Evolutionary conservation across 2,797 vertebrate species (phyloP).

Genomic region (Sebastes wilsoni): DNA sequence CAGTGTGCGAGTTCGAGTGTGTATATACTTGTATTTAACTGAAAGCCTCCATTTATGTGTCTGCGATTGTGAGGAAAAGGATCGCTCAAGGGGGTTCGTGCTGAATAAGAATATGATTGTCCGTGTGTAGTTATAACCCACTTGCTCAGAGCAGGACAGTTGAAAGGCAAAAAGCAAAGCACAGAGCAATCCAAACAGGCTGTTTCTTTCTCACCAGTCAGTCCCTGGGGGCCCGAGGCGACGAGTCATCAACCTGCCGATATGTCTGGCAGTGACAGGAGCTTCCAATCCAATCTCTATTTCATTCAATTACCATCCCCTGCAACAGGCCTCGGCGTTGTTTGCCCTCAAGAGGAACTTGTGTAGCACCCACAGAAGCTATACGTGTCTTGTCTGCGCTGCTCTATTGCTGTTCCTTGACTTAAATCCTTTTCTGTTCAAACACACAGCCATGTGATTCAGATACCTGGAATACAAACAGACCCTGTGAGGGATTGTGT

Average conservation of each 20-base stretch:
- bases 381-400: constrained; percentile 25
- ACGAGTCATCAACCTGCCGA: constrained; percentile 70
- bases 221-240: constrained; percentile 47
- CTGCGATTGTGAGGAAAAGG: constrained; percentile 7
- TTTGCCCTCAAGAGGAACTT: constrained; percentile 67
- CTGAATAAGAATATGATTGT: constrained; percentile 28
- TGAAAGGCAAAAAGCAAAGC: constrained; percentile 49
- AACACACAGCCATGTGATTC: constrained; percentile 22
- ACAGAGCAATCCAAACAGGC: constrained; percentile 40
- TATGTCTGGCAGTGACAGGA: constrained; percentile 75
- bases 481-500: background rate
- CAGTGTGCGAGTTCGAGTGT: constrained; percentile 43
- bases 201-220: constrained; percentile 55
- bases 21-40: constrained; percentile 27
- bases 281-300: constrained; percentile 78
- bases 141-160: constrained; percentile 28
- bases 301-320: constrained; percentile 78
- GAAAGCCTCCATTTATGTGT: constrained; percentile 29
- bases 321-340: constrained; percentile 61
- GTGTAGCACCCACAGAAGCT: constrained; percentile 39
- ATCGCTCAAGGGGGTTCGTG: background rate
- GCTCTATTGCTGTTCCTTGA: constrained; percentile 31
- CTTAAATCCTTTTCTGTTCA: constrained; percentile 47
- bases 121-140: constrained; percentile 17
- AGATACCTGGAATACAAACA: constrained; percentile 24